Percentiles rank a stretch among this genome's conserved stretches.
Evolutionary conservation across 2,888 invertebrate species (phyloP).

Genomic region (Gerris lacustris): DNA sequence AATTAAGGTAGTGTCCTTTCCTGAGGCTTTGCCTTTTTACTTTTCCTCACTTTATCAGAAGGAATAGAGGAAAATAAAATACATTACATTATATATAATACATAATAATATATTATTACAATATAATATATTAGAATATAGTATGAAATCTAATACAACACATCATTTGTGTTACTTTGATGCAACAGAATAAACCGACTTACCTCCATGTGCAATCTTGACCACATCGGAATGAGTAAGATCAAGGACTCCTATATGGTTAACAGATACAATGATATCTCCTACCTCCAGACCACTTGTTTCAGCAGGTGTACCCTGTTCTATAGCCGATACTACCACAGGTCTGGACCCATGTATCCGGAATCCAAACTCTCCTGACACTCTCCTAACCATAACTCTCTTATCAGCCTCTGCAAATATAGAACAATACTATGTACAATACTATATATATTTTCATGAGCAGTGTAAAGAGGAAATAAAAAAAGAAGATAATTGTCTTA

Average conservation of each 20-base stretch:
- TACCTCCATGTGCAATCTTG: slow-evolving; percentile 77
- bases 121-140: too few species aligned
- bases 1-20: too few species aligned
- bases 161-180: too few species aligned
- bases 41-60: too few species aligned
- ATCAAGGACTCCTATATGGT: slow-evolving; percentile 79
- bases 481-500: slow-evolving; percentile 39
- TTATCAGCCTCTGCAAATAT: slow-evolving; percentile 66
- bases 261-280: slow-evolving; percentile 84
- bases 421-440: too few species aligned
- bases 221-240: slow-evolving; percentile 89
- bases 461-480: too few species aligned
- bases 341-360: slow-evolving; percentile 90
- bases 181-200: neutral
- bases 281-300: slow-evolving; percentile 84
- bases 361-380: slow-evolving; percentile 75
- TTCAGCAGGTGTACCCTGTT: slow-evolving; percentile 87
- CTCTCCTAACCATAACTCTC: slow-evolving; percentile 66
- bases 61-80: too few species aligned
- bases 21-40: too few species aligned
- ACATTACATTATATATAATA: too few species aligned
- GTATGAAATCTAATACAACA: too few species aligned
- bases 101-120: too few species aligned
- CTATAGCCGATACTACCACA: slow-evolving; percentile 90
- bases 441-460: too few species aligned